Base-by-base conservation (phyloP, 2,888 invertebrate species). In the Autographa gamma region DNA sequence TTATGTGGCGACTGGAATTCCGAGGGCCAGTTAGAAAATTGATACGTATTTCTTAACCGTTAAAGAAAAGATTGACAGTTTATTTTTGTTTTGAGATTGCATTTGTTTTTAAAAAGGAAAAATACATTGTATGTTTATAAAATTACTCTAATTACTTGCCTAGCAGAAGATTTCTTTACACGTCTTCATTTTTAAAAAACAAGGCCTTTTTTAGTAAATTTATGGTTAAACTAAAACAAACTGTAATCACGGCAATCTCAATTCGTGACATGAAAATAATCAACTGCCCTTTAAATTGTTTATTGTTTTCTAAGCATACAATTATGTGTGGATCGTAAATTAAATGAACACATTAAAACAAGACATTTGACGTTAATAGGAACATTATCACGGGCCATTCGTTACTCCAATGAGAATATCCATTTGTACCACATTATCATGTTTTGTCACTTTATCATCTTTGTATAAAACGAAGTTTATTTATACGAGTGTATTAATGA, bases 1-100 rank as follows among this genome's bases (percentile, higher is more conserved):
- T 84, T 84, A 84, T 74, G 7, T 73, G 58, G 87, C 93, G 92
- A 91, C 93, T 89, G 90, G 88, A 88, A 90, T 91, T 71, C 73
- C 32, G 61, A 75, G 13, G 2, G 25, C n/a, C 59, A 63, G 69
- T 73, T 70, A 43, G 67, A 68, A 79, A 71, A 73, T 62, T 66
- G 52, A 80, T 66, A 68, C 67, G 61, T 69, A 52, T 74, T 74
- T 56, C 18, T 32, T 48, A 48, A 34, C 25, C 14, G 7, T 58
- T 6, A 1, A 18, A 31, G 13, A 16, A 58, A 41, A 14, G 6
- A 14, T 31, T 32, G 14, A 41, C 19, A 6, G 4, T 18, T 18
- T n/a, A 8, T 19, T 54, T 32, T 59, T 59, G 1, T 31, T 32
- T 14, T 59, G 14, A 32, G 2, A 32, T 34, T 7, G 16, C 9